phyloP scores from a whole-genome alignment of 2,797 vertebrate genomes.

The Alosa sapidissima region DNA sequence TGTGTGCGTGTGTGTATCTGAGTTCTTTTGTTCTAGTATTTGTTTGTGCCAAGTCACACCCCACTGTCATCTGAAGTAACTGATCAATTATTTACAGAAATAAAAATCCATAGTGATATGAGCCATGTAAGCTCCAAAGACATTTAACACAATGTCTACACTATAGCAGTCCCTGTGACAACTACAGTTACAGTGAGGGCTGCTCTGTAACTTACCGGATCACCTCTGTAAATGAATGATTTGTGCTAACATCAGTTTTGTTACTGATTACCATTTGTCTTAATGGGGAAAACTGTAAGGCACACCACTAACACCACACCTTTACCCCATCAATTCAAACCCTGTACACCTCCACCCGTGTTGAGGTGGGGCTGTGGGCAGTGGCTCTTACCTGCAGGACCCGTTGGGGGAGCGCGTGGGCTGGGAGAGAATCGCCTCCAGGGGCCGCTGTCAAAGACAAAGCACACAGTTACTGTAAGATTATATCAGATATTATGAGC shows the following conservation, averaged over 20 bases:
- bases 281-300: background rate
- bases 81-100: background rate
- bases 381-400: slow-evolving; percentile 71
- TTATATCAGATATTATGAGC: background rate
- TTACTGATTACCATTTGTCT: background rate
- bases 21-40: background rate
- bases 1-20: background rate
- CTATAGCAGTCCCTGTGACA: background rate
- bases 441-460: slow-evolving; percentile 69
- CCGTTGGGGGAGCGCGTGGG: slow-evolving; percentile 74
- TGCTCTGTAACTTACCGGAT: background rate
- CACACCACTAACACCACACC: background rate
- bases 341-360: background rate
- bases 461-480: slow-evolving; percentile 22
- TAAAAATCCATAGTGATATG: background rate
- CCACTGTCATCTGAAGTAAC: background rate
- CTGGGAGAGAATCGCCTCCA: slow-evolving; percentile 76
- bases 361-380: background rate
- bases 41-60: slow-evolving; percentile 7
- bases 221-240: slow-evolving; percentile 13
- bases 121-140: background rate
- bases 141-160: background rate
- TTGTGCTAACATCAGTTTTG: background rate
- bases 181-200: background rate
- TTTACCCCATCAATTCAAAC: background rate